A percentile compares a stretch with the other conserved stretches of the same genome.
phyloP scores from a whole-genome alignment of 2,797 vertebrate species.

The Hephaestus fuliginosus region DNA sequence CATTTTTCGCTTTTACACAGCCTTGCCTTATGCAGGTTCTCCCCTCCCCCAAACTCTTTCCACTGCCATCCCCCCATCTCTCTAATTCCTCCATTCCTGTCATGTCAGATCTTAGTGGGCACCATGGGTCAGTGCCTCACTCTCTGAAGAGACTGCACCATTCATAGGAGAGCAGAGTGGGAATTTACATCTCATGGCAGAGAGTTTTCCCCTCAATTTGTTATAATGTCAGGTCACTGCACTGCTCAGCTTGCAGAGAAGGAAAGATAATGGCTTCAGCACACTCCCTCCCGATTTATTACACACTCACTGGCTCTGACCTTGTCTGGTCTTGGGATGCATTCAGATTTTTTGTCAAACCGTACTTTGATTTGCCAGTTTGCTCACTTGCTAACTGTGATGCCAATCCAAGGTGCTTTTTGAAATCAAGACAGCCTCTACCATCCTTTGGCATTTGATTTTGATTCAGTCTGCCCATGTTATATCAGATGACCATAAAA shows the following conservation, averaged over 20 bases:
- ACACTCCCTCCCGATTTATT: constrained; percentile 89
- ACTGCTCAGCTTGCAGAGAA: constrained; percentile 87
- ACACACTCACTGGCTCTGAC: constrained; percentile 93
- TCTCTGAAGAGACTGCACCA: constrained; percentile 88
- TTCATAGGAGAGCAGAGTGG: constrained; percentile 88
- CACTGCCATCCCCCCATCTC: constrained; percentile 86
- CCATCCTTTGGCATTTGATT: constrained; percentile 14
- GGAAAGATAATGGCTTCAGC: constrained; percentile 90
- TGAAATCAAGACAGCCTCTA: constrained; percentile 5
- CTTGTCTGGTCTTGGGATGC: constrained; percentile 88
- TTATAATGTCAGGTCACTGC: constrained; percentile 94
- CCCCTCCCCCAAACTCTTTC: constrained; percentile 50
- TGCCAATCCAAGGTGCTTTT: constrained; percentile 8
- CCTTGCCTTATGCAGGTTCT: constrained; percentile 86
- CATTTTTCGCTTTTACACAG: constrained; percentile 94
- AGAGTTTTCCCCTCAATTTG: constrained; percentile 97
- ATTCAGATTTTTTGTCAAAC: constrained; percentile 78
- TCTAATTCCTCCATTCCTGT: constrained; percentile 85
- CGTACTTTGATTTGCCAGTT: constrained; percentile 52
- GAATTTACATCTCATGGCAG: constrained; percentile 93
- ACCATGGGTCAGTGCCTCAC: constrained; percentile 91
- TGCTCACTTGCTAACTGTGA: constrained; percentile 16
- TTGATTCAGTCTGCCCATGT: constrained; percentile 10
- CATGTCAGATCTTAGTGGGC: constrained; percentile 91
- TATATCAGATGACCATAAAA: neutral